Evolutionary conservation across 2,797 vertebrate species (phyloP).

Genomic region (Paedocypris micromegethes): DNA sequence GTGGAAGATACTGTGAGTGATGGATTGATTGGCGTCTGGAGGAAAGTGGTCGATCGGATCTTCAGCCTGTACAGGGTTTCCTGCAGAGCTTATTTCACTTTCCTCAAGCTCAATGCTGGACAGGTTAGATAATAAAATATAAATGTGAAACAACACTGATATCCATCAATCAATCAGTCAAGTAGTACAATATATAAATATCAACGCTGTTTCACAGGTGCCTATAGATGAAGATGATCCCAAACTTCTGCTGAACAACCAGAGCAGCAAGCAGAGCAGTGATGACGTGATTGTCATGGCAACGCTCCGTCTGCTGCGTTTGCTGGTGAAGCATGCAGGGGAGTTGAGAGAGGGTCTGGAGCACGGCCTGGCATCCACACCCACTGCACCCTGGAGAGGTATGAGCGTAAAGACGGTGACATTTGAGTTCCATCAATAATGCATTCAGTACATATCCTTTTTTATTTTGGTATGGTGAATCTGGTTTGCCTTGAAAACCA

Average conservation of each 20-base stretch:
- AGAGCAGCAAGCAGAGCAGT: conserved; percentile 86
- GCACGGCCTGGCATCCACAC: conserved; percentile 90
- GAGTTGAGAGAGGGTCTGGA: conserved; percentile 92
- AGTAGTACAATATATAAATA: too few species aligned
- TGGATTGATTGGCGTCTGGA: conserved; percentile 91
- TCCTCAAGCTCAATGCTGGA: conserved; percentile 94
- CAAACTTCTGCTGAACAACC: conserved; percentile 72
- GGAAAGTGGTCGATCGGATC: conserved; percentile 89
- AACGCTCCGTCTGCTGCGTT: conserved; percentile 82
- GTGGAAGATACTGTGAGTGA: conserved; percentile 83
- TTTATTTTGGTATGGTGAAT: too few species aligned
- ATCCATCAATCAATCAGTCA: too few species aligned
- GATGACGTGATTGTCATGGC: conserved; percentile 98
- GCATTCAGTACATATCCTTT: too few species aligned
- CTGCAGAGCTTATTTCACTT: conserved; percentile 96
- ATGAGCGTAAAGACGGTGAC: conserved; percentile 5
- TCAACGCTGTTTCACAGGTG: conserved; percentile 63
- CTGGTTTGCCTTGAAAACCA: too few species aligned
- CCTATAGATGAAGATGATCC: conserved; percentile 89
- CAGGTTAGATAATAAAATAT: conserved; percentile 69
- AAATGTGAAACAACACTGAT: too few species aligned
- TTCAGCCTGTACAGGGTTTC: conserved; percentile 95
- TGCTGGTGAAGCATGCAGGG: conserved; percentile 94
- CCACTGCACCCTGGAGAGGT: conserved; percentile 97
- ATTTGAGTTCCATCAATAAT: too few species aligned